Evolutionary conservation across 2,888 invertebrate species (phyloP).

Genomic region (Augochlorella aurata): DNA sequence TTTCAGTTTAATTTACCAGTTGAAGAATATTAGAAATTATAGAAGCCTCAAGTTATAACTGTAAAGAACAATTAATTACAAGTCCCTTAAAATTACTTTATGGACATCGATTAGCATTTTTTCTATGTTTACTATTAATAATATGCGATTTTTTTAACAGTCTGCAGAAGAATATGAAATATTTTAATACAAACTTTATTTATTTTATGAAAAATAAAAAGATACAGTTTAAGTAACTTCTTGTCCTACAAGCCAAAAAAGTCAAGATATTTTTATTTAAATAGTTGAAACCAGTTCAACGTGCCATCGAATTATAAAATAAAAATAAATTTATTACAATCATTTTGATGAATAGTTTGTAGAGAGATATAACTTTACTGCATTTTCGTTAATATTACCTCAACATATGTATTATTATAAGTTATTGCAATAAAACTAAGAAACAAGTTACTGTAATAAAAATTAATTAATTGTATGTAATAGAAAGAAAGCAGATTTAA

Average conservation of each 20-base stretch:
- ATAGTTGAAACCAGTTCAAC: conserved; percentile 26
- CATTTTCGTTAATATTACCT: conserved; percentile 7
- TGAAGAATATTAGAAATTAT: background rate
- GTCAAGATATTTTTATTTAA: background rate
- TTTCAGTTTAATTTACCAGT: background rate
- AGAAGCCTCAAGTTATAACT: background rate
- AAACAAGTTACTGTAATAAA: conserved; percentile 17
- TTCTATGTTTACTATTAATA: conserved; percentile 1
- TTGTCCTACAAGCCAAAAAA: background rate
- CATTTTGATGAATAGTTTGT: conserved; percentile 1
- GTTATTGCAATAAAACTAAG: conserved; percentile 51
- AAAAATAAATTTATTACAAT: conserved; percentile 21
- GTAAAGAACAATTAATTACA: background rate
- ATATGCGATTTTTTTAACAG: background rate
- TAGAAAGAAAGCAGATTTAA: conserved; percentile 2
- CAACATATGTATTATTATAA: conserved; percentile 13
- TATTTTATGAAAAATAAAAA: background rate
- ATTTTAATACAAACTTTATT: conserved; percentile 4
- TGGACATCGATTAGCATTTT: background rate
- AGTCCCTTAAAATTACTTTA: background rate
- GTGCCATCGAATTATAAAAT: conserved; percentile 28
- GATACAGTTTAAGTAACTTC: background rate
- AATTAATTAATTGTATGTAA: conserved; percentile 19
- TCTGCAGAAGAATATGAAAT: background rate
- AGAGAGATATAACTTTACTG: conserved; percentile 17